A percentile compares a stretch with the other conserved stretches of the same genome.
phyloP scores from a whole-genome alignment of 2,888 invertebrate species.

The Adela reaumurella region DNA sequence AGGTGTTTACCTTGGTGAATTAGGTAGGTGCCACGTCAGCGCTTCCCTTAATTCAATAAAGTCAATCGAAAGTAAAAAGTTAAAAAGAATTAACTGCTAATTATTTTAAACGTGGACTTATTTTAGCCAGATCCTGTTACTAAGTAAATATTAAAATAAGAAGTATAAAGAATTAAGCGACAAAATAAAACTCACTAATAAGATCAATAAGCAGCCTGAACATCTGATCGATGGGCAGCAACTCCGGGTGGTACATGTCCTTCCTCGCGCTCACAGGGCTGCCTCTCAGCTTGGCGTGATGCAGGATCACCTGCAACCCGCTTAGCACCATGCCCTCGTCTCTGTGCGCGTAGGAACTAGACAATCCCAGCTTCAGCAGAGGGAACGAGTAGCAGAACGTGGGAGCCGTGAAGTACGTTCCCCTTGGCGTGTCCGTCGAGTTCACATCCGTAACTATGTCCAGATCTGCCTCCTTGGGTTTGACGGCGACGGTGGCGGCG shows the following conservation, averaged over 20 bases:
- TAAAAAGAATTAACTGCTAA: no score
- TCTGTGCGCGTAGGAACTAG: conserved; percentile 36
- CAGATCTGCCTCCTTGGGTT: neutral
- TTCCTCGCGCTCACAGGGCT: conserved; percentile 23
- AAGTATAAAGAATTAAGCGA: no score
- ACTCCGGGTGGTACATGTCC: conserved; percentile 67
- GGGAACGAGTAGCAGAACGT: conserved; percentile 83
- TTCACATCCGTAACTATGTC: neutral
- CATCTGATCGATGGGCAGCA: conserved; percentile 80
- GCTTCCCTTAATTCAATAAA: no score
- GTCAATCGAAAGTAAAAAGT: no score
- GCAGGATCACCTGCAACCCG: conserved; percentile 59
- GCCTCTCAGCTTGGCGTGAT: conserved; percentile 66
- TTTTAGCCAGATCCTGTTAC: no score
- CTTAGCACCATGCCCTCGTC: conserved; percentile 57
- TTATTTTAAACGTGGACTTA: no score
- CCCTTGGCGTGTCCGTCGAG: conserved; percentile 13
- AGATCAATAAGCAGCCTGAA: conserved; percentile 74
- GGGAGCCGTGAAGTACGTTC: conserved; percentile 59
- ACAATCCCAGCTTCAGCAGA: conserved; percentile 62
- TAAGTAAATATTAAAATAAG: no score
- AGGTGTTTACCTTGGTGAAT: no score
- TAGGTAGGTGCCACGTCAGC: no score
- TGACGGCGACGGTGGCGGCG: conserved; percentile 36
- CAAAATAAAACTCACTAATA: conserved; percentile 58